A percentile compares a stretch with the other conserved stretches of the same genome.
Evolutionary conservation across 2,888 invertebrate genomes (phyloP).

Genomic region (Monochamus alternatus): DNA sequence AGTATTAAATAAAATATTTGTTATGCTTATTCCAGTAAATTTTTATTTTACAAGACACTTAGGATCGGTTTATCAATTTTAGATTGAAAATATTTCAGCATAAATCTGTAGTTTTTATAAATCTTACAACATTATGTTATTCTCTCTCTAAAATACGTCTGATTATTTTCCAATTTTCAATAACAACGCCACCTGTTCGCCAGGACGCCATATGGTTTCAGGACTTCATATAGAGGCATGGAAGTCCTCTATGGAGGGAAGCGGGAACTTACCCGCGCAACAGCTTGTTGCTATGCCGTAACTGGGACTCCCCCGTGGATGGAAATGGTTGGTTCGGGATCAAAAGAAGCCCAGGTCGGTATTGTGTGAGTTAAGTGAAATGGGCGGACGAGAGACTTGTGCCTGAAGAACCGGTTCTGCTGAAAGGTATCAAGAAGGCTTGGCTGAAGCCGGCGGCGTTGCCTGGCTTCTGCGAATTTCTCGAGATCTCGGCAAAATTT

Average conservation of each 20-base stretch:
- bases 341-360: neutral
- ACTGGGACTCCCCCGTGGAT: slow-evolving; percentile 21
- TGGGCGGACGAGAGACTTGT: slow-evolving; percentile 25
- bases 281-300: neutral
- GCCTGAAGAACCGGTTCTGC: slow-evolving; percentile 47
- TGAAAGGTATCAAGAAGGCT: slow-evolving; percentile 31
- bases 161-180: neutral
- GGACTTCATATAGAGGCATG: neutral
- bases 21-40: too few relatives aligned
- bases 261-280: slow-evolving; percentile 37
- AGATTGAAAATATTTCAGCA: too few relatives aligned
- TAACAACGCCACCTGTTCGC: slow-evolving; percentile 2
- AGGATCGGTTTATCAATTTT: too few relatives aligned
- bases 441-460: slow-evolving; percentile 36
- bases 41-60: too few relatives aligned
- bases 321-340: slow-evolving; percentile 33
- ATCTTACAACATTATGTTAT: too few relatives aligned
- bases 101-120: too few relatives aligned
- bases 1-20: too few relatives aligned
- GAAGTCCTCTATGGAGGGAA: slow-evolving; percentile 3
- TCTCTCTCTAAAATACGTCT: too few relatives aligned
- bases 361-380: slow-evolving; percentile 19
- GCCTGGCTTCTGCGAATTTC: slow-evolving; percentile 17
- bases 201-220: slow-evolving; percentile 26
- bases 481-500: neutral